Base-by-base conservation (phyloP, 2,797 vertebrate genomes). In the Lateolabrax maculatus region DNA sequence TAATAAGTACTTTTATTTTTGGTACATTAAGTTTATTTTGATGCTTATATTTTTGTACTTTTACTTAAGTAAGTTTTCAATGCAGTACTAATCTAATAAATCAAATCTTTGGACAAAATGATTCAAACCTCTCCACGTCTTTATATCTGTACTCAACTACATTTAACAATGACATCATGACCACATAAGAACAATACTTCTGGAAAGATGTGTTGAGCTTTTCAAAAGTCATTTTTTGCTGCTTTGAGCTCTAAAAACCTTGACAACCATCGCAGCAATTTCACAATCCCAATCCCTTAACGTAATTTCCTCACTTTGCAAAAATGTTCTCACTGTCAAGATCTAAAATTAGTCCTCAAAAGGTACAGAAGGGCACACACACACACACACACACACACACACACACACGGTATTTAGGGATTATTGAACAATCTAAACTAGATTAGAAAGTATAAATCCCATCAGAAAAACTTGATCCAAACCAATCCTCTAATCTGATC, bases 391-490 rank as follows among this genome's bases (percentile, higher is more conserved):
- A 60, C 60, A 53, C 67, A 77, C 37, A 58, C 44, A 60, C 66
- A 66, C 56, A 60, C 36, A 64, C 25, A 53, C 7, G 57, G 15
- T 57, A 60, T 87, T 84, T 85, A 72, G 49, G 78, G 79, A 89
- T 90, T 87, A 87, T 58, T 58, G 15, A 44, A 83, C 61, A 39
- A 84, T 65, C 71, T 80, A 86, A 90, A 84, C 78, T 52, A 69
- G 80, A 87, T 88, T 87, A 87, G 64, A 75, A 77, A 75, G 75
- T 69, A 55, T 41, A 79, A 88, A 91, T 92, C 73, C 78, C 57
- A 88, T 86, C 74, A 83, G 77, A 84, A 79, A 72, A 86, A 80
- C 78, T 53, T 66, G 81, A 87, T 87, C 70, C 49, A 43, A 80
- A 72, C 68, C 66, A 60, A 84, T 88, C 79, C 76, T 81, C 37